Conservation (phyloP, 2,113 vertebrate genomes). For the Chloropsis hardwickii region DNA sequence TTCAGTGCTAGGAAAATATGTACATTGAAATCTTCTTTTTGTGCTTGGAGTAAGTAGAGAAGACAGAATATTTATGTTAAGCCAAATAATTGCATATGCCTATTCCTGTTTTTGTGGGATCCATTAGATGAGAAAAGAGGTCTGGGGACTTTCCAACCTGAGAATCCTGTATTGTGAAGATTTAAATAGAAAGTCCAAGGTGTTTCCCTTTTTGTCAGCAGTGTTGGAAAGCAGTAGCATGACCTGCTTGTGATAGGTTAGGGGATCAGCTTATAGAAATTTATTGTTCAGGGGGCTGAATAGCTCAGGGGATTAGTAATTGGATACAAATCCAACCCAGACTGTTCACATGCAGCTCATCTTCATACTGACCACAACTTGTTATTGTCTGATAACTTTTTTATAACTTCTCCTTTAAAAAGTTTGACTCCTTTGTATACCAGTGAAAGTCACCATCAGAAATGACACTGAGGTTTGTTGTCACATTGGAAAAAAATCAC, state of each 20-base stretch:
- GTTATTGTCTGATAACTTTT: neutral
- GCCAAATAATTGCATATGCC: neutral
- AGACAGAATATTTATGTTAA: neutral
- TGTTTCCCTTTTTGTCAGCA: accelerated
- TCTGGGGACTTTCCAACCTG: neutral
- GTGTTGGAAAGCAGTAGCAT: neutral
- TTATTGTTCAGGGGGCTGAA: neutral
- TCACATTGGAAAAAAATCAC: neutral
- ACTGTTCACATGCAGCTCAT: neutral
- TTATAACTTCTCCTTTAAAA: neutral
- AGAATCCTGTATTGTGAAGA: neutral
- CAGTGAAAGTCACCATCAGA: neutral
- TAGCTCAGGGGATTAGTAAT: neutral
- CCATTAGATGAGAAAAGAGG: neutral
- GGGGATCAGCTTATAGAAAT: neutral
- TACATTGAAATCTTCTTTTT: neutral
- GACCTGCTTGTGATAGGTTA: neutral
- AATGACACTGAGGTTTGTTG: neutral
- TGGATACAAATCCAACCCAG: neutral
- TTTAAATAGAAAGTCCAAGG: neutral
- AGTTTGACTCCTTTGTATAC: neutral
- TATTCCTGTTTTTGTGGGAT: neutral
- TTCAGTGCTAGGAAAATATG: neutral
- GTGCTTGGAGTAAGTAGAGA: neutral
- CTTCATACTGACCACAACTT: neutral